Conservation (phyloP, 1,140 invertebrate genomes). For the Asbolus verrucosus region DNA sequence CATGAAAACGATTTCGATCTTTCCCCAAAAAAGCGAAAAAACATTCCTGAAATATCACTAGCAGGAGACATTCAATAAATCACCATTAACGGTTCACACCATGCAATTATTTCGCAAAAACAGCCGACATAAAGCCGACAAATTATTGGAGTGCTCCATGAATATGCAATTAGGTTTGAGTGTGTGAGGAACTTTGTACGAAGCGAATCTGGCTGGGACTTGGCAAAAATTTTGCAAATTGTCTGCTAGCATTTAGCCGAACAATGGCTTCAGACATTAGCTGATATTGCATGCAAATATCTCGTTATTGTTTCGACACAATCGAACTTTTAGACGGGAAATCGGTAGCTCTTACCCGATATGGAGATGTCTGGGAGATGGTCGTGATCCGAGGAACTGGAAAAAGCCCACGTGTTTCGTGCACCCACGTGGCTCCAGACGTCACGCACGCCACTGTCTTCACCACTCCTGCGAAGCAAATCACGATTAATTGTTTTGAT, state of each 20-base stretch:
- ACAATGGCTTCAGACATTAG: neutral
- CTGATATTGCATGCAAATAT: constrained; percentile 31
- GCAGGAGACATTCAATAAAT: no score
- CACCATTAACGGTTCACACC: no score
- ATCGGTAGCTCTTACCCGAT: constrained; percentile 52
- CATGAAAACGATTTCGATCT: neutral
- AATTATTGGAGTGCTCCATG: constrained; percentile 18
- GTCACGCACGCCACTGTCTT: constrained; percentile 53
- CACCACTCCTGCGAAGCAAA: constrained; percentile 52
- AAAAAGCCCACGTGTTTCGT: constrained; percentile 53
- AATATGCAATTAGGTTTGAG: constrained; percentile 31
- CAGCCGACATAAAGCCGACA: no score
- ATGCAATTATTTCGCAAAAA: no score
- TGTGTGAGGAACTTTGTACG: constrained; percentile 16
- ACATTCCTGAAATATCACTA: no score
- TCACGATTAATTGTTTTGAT: constrained; percentile 52
- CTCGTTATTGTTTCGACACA: constrained; percentile 32
- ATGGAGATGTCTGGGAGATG: constrained; percentile 49
- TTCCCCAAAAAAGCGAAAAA: no score
- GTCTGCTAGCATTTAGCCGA: neutral
- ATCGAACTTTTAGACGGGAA: constrained; percentile 17
- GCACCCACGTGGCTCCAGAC: constrained; percentile 51
- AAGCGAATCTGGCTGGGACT: no score
- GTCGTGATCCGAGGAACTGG: constrained; percentile 43
- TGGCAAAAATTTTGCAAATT: neutral